Conservation (phyloP, 2,797 vertebrate genomes). For the Pelobates cultripes region DNA sequence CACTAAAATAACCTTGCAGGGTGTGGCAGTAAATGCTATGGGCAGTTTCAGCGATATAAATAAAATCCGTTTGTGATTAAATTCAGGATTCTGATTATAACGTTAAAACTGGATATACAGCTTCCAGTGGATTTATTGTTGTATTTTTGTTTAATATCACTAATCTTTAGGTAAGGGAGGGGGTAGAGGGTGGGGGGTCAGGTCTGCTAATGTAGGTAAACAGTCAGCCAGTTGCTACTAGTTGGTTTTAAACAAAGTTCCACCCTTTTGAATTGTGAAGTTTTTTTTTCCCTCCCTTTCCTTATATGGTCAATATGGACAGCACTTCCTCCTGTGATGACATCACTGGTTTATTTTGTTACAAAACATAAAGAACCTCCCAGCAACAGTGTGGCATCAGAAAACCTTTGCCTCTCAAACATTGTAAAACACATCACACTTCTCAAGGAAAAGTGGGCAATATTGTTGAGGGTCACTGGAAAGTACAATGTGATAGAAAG, state of each 20-base stretch:
- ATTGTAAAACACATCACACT: constrained; percentile 43
- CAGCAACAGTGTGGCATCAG: constrained; percentile 61
- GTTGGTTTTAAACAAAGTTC: constrained; percentile 71
- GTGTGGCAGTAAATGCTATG: too few species aligned
- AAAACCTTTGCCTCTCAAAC: constrained; percentile 63
- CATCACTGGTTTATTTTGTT: constrained; percentile 70
- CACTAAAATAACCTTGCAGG: too few species aligned
- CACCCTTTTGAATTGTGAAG: constrained; percentile 69
- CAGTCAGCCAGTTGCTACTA: constrained; percentile 73
- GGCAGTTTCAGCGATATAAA: too few species aligned
- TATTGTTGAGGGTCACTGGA: too few species aligned
- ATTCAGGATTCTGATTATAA: too few species aligned
- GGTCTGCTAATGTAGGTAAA: constrained; percentile 74
- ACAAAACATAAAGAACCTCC: constrained; percentile 66
- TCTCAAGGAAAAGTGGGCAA: background rate
- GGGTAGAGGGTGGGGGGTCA: too few species aligned
- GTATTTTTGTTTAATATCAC: too few species aligned
- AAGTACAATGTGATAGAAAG: too few species aligned
- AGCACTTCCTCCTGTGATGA: constrained; percentile 73
- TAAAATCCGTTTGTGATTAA: too few species aligned
- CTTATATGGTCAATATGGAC: constrained; percentile 78
- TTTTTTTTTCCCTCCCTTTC: constrained; percentile 66
- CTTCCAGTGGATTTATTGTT: too few species aligned
- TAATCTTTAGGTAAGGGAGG: too few species aligned
- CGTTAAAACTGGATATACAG: too few species aligned